Conservation (phyloP, 2,113 vertebrate species). For the Caretta caretta region DNA sequence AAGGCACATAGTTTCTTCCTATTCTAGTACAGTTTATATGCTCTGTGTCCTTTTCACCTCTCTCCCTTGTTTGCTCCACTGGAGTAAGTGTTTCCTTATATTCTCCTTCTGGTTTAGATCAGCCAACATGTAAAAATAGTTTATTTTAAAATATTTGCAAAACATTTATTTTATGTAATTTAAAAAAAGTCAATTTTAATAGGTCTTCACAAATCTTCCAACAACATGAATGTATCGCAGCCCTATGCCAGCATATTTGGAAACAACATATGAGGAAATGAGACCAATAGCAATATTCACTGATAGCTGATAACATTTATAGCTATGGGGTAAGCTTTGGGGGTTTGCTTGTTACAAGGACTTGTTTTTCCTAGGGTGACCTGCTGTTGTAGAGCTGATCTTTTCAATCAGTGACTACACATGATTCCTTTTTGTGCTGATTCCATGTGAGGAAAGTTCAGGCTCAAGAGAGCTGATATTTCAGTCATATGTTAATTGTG, state of each 20-base stretch:
- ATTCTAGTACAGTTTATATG: background rate
- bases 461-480: background rate
- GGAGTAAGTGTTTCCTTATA: background rate
- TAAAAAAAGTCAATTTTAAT: background rate
- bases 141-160: conserved; percentile 38
- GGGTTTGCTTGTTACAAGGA: background rate
- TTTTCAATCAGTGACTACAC: background rate
- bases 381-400: background rate
- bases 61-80: background rate
- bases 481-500: background rate
- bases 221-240: conserved; percentile 9
- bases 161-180: background rate
- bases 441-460: background rate
- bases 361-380: background rate
- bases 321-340: background rate
- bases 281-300: conserved; percentile 21
- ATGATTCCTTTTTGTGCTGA: background rate
- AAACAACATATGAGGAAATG: background rate
- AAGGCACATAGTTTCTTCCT: background rate
- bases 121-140: background rate
- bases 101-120: conserved; percentile 8
- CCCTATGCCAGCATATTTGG: conserved; percentile 17
- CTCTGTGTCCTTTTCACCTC: background rate
- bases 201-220: conserved; percentile 41
- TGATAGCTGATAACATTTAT: conserved; percentile 34